phyloP scores from a whole-genome alignment of 1,140 invertebrate species.

The Cotesia vestalis region DNA sequence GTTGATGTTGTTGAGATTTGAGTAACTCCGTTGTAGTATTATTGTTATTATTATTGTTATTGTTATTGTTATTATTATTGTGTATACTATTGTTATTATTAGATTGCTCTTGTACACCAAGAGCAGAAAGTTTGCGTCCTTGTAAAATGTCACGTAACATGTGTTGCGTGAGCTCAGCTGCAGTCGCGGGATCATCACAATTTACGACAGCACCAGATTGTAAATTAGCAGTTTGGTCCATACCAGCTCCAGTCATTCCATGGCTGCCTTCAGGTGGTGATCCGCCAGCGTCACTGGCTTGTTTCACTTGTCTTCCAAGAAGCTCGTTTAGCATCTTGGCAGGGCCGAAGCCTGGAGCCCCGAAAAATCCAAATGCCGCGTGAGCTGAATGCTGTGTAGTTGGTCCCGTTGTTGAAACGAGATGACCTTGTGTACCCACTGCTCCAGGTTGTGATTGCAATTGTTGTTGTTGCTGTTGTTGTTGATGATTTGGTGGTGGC shows the following conservation, averaged over 20 bases:
- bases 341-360: constrained; percentile 75
- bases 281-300: constrained; percentile 73
- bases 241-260: constrained; percentile 63
- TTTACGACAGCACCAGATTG: constrained; percentile 64
- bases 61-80: constrained; percentile 66
- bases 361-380: constrained; percentile 77
- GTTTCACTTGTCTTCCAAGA: constrained; percentile 78
- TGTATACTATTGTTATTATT: constrained; percentile 68
- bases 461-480: constrained; percentile 55
- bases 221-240: constrained; percentile 61
- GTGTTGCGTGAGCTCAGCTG: constrained; percentile 78
- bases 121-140: constrained; percentile 75
- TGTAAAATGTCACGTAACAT: constrained; percentile 86
- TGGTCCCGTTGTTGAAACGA: constrained; percentile 60
- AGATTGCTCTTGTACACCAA: constrained; percentile 58
- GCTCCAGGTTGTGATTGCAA: constrained; percentile 70
- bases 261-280: constrained; percentile 65
- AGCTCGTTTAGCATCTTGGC: constrained; percentile 87
- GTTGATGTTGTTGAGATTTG: constrained; percentile 61
- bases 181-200: constrained; percentile 64
- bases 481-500: constrained; percentile 46
- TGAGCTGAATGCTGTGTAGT: constrained; percentile 63
- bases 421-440: constrained; percentile 55
- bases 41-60: constrained; percentile 56
- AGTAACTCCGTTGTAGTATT: constrained; percentile 55